Evolutionary conservation across 2,113 vertebrate species (phyloP).

Genomic region (Myanophis thanlyinensis): DNA sequence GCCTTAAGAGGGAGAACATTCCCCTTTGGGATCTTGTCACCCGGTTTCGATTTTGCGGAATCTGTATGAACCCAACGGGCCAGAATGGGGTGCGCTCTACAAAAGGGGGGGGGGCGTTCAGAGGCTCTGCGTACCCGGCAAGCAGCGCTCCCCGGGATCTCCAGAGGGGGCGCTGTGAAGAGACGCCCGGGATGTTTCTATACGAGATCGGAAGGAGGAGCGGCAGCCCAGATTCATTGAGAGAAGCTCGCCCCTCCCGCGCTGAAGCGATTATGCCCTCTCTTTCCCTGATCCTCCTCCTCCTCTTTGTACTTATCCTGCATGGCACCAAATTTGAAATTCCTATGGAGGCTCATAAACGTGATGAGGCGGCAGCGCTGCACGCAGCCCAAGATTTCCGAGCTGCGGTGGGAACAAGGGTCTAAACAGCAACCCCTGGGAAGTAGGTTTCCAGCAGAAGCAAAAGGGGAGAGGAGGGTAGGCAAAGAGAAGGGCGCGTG

Average conservation of each 20-base stretch:
- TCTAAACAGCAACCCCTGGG: background rate
- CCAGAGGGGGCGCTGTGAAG: background rate
- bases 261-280: background rate
- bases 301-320: background rate
- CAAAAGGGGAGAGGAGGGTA: no score
- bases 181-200: background rate
- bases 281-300: background rate
- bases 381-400: background rate
- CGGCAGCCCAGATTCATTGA: background rate
- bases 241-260: background rate
- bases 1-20: background rate
- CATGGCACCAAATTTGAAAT: constrained; percentile 25
- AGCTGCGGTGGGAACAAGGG: background rate
- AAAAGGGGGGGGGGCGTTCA: background rate
- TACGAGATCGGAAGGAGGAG: background rate
- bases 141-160: background rate
- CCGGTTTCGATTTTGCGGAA: background rate
- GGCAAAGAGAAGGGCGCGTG: background rate
- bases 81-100: background rate
- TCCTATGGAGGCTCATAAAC: constrained; percentile 1
- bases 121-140: background rate
- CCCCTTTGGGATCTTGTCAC: no score
- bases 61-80: background rate
- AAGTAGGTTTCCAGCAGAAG: background rate
- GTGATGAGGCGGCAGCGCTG: background rate